Evolutionary conservation across 1,140 invertebrate genomes (phyloP), one percentile per base, ranked within the genome.

Genomic region (Brachionus angularis): DNA sequence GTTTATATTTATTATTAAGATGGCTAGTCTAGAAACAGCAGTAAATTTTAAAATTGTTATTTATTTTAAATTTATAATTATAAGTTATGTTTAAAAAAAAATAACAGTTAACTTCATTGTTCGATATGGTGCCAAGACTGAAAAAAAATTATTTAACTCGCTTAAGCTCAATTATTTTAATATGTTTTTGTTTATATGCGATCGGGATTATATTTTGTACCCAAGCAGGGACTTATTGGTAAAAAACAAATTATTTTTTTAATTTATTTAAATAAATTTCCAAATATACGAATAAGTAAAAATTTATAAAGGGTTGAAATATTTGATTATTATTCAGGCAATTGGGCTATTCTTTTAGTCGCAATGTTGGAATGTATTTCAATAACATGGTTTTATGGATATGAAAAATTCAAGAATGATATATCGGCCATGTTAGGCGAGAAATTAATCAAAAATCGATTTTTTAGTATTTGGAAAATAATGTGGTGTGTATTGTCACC

Each of bases 321-420:
- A 72, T 87, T 88, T 84, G 87, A 88, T 75, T 87, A 85, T 75
- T 88, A 88, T 75, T 86, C 87, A 12, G 87, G 89, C 8, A 82
- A 80, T 74, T 85, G 85, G 72, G 87, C 87, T 21, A 85, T 88
- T 80, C 84, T 87, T 14, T 85, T 90, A 1, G 88, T 90, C 18
- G 82, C 86, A 14, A 78, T 87, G 27, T 82, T 88, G 69, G 89
- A 91, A 82, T 83, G 88, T 2, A 77, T 88, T 16, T 86, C 87
- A 36, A 85, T 90, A 5, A 83, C 86, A 2, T 90, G 88, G 85
- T 86, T 87, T 27, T 91, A 91, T 78, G 89, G 64, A 34, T 52
- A n/a, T 29, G 39, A 70, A 14, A 70, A 70, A 8, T 36, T 52
- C 21, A 39, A 50, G 18, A 34, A 31, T 25, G 64, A 70, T 50